Conservation (phyloP, 1,140 invertebrate species). For the Trissolcus basalis region DNA sequence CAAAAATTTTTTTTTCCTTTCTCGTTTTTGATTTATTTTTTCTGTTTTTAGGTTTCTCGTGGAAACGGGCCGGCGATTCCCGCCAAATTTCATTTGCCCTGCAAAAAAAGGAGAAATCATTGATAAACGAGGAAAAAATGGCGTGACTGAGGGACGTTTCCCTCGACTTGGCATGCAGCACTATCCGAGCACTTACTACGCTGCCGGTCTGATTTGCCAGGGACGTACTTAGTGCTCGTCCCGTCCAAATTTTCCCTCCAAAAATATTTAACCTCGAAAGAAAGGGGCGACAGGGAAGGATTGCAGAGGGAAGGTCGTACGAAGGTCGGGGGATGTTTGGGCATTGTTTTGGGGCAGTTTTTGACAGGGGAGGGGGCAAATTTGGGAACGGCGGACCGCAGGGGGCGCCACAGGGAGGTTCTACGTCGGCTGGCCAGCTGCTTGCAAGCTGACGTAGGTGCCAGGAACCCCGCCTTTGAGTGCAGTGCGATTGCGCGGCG, state of each 20-base stretch:
- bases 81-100: slow-evolving; percentile 1
- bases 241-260: background rate
- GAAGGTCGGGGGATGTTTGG: too few species aligned
- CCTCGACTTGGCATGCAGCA: background rate
- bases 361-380: too few species aligned
- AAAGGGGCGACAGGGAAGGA: background rate
- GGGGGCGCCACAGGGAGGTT: background rate
- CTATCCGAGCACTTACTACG: slow-evolving; percentile 5
- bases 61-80: too few species aligned
- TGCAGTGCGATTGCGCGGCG: slow-evolving; percentile 18
- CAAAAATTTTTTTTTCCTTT: too few species aligned
- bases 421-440: slow-evolving; percentile 13
- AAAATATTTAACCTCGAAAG: background rate
- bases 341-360: too few species aligned
- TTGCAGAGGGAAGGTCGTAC: too few species aligned
- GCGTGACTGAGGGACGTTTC: slow-evolving; percentile 1
- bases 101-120: slow-evolving; percentile 9
- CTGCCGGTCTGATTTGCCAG: slow-evolving; percentile 11
- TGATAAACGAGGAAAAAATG: slow-evolving; percentile 12
- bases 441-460: slow-evolving; percentile 21
- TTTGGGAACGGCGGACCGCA: too few species aligned
- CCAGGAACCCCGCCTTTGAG: slow-evolving; percentile 18
- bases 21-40: too few species aligned
- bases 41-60: too few species aligned
- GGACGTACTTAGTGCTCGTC: background rate